phyloP scores from a whole-genome alignment of 2,888 invertebrate genomes.

The Apotomis capreana region DNA sequence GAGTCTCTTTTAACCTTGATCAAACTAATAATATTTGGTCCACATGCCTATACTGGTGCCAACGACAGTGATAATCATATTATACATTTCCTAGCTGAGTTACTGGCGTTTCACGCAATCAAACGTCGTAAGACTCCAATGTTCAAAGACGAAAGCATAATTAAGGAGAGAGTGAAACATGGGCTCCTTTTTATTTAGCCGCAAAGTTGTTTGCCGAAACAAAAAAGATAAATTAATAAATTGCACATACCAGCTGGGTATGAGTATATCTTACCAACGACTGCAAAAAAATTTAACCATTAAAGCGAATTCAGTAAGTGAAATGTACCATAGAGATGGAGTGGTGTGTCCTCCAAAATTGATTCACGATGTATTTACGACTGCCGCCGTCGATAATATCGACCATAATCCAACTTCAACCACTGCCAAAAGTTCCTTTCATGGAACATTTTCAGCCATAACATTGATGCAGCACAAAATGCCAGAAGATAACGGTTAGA shows the following conservation, averaged over 20 bases:
- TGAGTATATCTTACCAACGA: slow-evolving; percentile 1
- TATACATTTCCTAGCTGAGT: neutral
- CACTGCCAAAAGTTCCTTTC: neutral
- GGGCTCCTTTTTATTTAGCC: neutral
- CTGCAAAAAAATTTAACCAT: neutral
- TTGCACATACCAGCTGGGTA: neutral
- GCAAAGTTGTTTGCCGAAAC: neutral
- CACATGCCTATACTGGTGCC: neutral
- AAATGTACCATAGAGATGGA: neutral
- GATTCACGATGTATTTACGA: neutral
- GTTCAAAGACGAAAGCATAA: neutral
- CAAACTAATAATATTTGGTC: neutral
- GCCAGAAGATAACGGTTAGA: neutral
- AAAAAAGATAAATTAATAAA: neutral
- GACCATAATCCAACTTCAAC: slow-evolving; percentile 6
- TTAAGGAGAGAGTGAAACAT: neutral
- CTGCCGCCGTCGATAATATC: slow-evolving; percentile 1
- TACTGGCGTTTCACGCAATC: neutral
- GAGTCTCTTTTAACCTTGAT: neutral
- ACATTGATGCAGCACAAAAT: slow-evolving; percentile 9
- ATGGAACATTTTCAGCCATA: slow-evolving; percentile 4
- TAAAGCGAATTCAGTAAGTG: neutral
- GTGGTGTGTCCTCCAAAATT: slow-evolving; percentile 5
- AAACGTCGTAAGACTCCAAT: neutral
- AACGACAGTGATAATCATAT: neutral